Evolutionary conservation across 2,113 vertebrate species (phyloP), one percentile per base, ranked within the genome.

Genomic region (Cephalopterus ornatus): DNA sequence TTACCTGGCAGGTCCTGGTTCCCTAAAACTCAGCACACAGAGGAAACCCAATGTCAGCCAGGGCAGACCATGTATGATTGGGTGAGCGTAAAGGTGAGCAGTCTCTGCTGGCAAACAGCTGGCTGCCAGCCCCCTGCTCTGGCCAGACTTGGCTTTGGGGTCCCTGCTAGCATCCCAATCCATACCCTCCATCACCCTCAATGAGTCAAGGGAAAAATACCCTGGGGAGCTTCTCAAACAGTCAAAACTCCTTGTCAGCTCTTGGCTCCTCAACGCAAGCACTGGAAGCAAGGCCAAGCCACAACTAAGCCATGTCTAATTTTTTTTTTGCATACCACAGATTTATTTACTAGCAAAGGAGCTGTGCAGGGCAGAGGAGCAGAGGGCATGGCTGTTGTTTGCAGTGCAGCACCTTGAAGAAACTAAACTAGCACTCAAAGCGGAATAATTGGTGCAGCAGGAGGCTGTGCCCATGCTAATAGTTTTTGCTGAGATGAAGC

Each of bases 401-500:
- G 80, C 61, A 63, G 11, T 39, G 30, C 76, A 92, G 80, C 89
- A 91, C 93, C 91, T 72, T 95, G 76, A 84, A 91, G 86, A 87
- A 95, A 55, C 76, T 68, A 93, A 95, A 84, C 72, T 58, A 91
- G 73, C 3, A 3, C 66, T 93, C 65, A 78, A 30, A 87, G 77
- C 80, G 72, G 86, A 92, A 75, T 96, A 96, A 97, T 96, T 95
- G 95, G 73, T 95, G 80, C 72, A 89, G 94, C 94, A 91, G 86
- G 70, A 91, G 93, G 84, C 89, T 89, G 91, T 92, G 86, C 93
- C 95, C 93, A 52, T 71, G 93, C 61, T 96, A 95, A 96, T 95
- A 96, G 95, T 97, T 95, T 95, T 96, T 95, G 85, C 93, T 68
- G 94, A 91, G 83, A 92, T 96, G 96, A 96, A 95, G 94, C 94